Conservation (phyloP, 2,888 invertebrate species). For the Arge pagana region DNA sequence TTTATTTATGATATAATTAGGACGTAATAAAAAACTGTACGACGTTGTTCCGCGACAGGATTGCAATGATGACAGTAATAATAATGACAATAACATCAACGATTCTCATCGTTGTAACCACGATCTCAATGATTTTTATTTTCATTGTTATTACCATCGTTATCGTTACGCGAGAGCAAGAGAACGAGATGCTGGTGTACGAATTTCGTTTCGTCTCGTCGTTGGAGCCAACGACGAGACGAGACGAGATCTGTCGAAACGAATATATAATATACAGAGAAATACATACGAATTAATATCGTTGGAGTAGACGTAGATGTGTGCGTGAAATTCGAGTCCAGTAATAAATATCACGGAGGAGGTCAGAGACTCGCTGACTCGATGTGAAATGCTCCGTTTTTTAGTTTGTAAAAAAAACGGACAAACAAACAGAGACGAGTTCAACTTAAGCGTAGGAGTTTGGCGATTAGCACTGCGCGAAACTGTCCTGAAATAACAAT, state of each 20-base stretch:
- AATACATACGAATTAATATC: slow-evolving; percentile 6
- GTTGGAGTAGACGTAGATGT: slow-evolving; percentile 15
- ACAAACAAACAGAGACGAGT: too few relatives aligned
- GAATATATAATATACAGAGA: neutral
- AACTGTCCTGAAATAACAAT: too few relatives aligned
- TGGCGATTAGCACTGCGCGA: too few relatives aligned
- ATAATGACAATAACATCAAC: slow-evolving; percentile 9
- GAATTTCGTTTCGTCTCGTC: too few relatives aligned
- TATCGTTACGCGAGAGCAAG: too few relatives aligned
- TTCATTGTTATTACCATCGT: slow-evolving; percentile 12
- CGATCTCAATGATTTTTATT: slow-evolving; percentile 13
- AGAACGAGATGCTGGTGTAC: too few relatives aligned
- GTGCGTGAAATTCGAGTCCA: slow-evolving; percentile 13
- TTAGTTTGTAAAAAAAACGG: slow-evolving; percentile 21
- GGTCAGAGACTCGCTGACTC: neutral
- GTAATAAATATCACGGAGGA: slow-evolving; percentile 7
- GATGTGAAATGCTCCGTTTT: slow-evolving; percentile 4
- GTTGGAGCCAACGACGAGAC: slow-evolving; percentile 7
- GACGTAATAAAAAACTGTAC: too few relatives aligned
- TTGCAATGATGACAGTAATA: too few relatives aligned
- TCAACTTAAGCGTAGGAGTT: too few relatives aligned
- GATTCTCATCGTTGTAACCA: slow-evolving; percentile 11
- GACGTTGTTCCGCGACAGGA: too few relatives aligned
- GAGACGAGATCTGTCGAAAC: neutral
- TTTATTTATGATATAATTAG: too few relatives aligned